These are phyloP conservation scores for Epirrita christyi DNA, from an alignment of 2,888 invertebrate species.

Conservation along the genomic window DNA sequence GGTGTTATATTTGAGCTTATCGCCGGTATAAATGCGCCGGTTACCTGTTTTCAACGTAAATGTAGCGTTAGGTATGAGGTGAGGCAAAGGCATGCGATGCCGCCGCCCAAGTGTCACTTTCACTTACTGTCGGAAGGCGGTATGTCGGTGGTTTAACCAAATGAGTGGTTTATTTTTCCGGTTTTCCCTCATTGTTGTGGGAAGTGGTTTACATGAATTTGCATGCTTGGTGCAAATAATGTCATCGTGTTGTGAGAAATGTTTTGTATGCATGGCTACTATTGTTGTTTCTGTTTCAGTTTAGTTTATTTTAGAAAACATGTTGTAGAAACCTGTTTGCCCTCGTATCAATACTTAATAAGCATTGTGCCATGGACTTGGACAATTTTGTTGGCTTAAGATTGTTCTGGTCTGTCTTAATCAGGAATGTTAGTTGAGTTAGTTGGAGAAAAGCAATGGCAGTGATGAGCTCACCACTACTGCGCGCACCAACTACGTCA, in stretches of 20 bases:
- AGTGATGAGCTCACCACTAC: too few species aligned
- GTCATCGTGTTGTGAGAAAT: background rate
- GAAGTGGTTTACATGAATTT: constrained; percentile 27
- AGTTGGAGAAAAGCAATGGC: too few species aligned
- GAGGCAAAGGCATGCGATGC: constrained; percentile 16
- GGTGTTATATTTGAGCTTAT: too few species aligned
- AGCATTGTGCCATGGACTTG: too few species aligned
- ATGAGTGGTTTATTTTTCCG: constrained; percentile 12
- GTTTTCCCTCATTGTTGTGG: constrained; percentile 11
- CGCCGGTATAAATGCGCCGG: background rate
- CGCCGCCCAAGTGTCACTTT: constrained; percentile 13
- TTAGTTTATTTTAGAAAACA: too few species aligned
- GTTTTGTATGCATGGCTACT: background rate
- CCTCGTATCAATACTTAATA: too few species aligned
- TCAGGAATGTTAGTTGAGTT: too few species aligned
- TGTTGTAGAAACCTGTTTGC: too few species aligned
- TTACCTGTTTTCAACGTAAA: constrained; percentile 3
- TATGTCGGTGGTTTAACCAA: constrained; percentile 10
- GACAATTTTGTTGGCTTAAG: too few species aligned
- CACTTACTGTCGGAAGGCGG: constrained; percentile 7
- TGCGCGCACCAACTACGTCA: too few species aligned
- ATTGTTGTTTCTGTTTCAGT: too few species aligned
- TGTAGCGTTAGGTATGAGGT: constrained; percentile 6
- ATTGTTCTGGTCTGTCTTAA: too few species aligned
- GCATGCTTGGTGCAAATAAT: constrained; percentile 24